These are phyloP conservation scores for Pogonus chalceus DNA, from an alignment of 1,140 invertebrate species.

Conservation along the genomic window DNA sequence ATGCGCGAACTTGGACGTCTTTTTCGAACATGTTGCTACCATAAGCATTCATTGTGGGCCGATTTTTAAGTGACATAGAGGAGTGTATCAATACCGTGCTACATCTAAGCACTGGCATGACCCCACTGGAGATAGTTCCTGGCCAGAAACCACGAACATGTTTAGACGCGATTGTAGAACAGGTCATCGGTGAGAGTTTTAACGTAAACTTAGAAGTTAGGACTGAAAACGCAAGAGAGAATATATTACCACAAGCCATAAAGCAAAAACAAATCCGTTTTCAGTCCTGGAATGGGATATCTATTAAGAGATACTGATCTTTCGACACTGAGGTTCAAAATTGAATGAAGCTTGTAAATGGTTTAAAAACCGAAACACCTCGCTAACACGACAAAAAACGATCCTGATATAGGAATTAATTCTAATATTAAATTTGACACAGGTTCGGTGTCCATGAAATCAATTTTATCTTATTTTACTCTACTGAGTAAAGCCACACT, in stretches of 20 bases:
- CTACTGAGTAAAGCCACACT: no score
- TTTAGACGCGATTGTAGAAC: constrained; percentile 22
- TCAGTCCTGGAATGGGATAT: constrained; percentile 13
- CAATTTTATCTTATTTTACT: no score
- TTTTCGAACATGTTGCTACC: constrained; percentile 23
- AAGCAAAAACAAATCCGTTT: constrained; percentile 12
- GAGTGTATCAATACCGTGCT: constrained; percentile 28
- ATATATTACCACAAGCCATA: constrained; percentile 21
- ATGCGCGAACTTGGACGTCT: constrained; percentile 26
- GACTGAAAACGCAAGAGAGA: constrained; percentile 19
- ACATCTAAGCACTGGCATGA: constrained; percentile 28
- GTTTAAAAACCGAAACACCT: no score
- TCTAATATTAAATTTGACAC: no score
- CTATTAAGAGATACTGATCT: no score
- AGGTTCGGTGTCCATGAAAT: no score
- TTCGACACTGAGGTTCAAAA: no score
- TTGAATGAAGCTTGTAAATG: no score
- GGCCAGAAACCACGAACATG: constrained; percentile 26
- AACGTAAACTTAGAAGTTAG: constrained; percentile 16
- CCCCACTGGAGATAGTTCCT: constrained; percentile 27
- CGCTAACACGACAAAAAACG: no score
- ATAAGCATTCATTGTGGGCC: constrained; percentile 20
- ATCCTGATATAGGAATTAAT: no score
- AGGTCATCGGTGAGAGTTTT: constrained; percentile 15
- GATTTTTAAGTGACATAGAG: constrained; percentile 19